Evolutionary conservation across 35 echinoderm and acorn worm genomes (phyloP).

Genomic region (Patiria miniata): DNA sequence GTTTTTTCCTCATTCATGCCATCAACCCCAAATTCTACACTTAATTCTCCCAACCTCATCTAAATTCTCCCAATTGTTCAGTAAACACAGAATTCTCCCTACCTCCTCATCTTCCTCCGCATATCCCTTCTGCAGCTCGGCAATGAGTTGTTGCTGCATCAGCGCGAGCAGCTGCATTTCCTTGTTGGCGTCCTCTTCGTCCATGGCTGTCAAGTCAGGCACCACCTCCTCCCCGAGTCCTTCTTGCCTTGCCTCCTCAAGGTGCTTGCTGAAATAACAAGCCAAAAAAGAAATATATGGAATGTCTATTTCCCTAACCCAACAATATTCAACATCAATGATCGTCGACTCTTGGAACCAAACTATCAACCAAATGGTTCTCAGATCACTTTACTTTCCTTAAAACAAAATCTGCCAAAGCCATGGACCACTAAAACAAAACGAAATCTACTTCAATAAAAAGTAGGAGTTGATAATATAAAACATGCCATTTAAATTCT

Average conservation of each 20-base stretch:
- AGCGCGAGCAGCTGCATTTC: slow-evolving; percentile 60
- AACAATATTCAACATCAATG: too few relatives aligned
- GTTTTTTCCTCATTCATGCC: too few relatives aligned
- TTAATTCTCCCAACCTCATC: not conserved
- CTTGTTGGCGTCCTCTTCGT: slow-evolving; percentile 68
- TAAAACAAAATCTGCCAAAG: too few relatives aligned
- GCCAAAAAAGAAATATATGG: not conserved
- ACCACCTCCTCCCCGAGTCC: slow-evolving; percentile 81
- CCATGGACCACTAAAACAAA: too few relatives aligned
- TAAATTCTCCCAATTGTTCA: too few relatives aligned
- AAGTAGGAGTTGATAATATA: too few relatives aligned
- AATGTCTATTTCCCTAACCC: too few relatives aligned
- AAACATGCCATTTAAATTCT: too few relatives aligned
- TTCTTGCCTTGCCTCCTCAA: slow-evolving; percentile 69
- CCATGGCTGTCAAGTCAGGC: slow-evolving; percentile 62
- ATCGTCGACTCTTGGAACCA: not conserved
- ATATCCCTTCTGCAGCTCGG: slow-evolving; percentile 78
- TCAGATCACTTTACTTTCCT: not conserved
- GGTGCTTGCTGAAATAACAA: slow-evolving; percentile 65
- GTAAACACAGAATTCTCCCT: not conserved
- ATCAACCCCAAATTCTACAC: not conserved
- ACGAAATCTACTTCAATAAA: too few relatives aligned
- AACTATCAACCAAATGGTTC: too few relatives aligned
- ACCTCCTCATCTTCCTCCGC: slow-evolving; percentile 83
- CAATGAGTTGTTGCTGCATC: slow-evolving; percentile 74